Evolutionary conservation across 2,797 vertebrate species (phyloP).

Genomic region (Ctenosaura bakeri): DNA sequence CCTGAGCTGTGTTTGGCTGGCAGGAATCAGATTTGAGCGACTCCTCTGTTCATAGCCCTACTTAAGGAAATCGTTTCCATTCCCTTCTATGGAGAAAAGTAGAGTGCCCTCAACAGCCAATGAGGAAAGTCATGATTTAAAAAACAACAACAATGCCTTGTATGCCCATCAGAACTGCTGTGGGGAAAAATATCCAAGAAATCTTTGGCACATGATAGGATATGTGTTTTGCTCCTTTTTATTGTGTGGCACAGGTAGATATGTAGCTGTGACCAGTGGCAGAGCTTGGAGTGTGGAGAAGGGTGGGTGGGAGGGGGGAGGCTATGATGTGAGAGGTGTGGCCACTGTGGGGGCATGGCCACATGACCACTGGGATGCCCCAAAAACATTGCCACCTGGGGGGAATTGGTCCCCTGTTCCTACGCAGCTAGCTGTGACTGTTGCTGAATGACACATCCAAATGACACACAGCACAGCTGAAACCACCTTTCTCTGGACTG

Average conservation of each 20-base stretch:
- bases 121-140: background rate
- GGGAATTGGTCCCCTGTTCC: too few relatives aligned
- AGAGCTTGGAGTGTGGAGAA: too few relatives aligned
- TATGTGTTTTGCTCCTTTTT: background rate
- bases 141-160: background rate
- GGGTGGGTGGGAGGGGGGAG: too few relatives aligned
- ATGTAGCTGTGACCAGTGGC: slow-evolving; percentile 12
- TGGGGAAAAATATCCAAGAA: background rate
- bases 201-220: too few relatives aligned
- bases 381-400: too few relatives aligned
- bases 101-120: background rate
- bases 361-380: too few relatives aligned
- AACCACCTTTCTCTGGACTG: background rate
- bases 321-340: too few relatives aligned
- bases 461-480: slow-evolving; percentile 27
- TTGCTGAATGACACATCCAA: slow-evolving; percentile 33
- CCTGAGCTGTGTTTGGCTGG: too few relatives aligned
- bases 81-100: background rate
- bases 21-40: too few relatives aligned
- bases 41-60: background rate
- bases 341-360: too few relatives aligned
- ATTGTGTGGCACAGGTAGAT: background rate
- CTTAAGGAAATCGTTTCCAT: background rate
- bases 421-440: slow-evolving; percentile 4
- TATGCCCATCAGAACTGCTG: background rate